A percentile compares a stretch with the other conserved stretches of the same genome.
Evolutionary conservation across 2,888 invertebrate species (phyloP).

Genomic region (Amiota mariae): DNA sequence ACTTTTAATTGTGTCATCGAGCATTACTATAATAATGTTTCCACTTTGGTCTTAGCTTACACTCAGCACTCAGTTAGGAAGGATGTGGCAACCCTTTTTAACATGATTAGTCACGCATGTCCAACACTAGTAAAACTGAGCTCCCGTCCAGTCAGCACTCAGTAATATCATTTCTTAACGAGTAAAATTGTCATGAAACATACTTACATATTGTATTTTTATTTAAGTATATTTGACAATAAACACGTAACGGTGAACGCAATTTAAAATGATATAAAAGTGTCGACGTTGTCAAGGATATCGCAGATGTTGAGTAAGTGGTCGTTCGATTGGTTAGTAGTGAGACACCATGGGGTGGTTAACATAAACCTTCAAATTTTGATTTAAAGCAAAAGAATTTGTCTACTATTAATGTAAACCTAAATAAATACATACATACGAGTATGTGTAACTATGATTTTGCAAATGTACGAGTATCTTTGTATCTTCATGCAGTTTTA

Average conservation of each 20-base stretch:
- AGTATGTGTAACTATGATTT: too few species aligned
- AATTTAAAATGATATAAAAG: constrained; percentile 62
- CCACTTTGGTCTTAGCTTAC: background rate
- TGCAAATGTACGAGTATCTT: too few species aligned
- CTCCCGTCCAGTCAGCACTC: constrained; percentile 43
- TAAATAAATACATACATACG: too few species aligned
- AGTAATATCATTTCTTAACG: constrained; percentile 30
- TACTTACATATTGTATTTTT: background rate
- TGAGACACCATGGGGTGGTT: too few species aligned
- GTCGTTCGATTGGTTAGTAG: too few species aligned
- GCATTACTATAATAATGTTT: background rate
- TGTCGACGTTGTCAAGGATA: constrained; percentile 46
- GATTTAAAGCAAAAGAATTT: too few species aligned
- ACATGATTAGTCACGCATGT: constrained; percentile 71
- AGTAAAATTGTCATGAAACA: background rate
- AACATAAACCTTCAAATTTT: too few species aligned
- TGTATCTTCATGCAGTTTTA: too few species aligned
- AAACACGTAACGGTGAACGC: constrained; percentile 59
- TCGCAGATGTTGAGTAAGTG: background rate
- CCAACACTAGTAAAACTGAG: constrained; percentile 36
- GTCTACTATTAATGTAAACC: too few species aligned
- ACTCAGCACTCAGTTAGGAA: background rate
- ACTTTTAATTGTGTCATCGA: constrained; percentile 61
- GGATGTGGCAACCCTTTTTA: constrained; percentile 57
- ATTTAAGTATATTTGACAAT: constrained; percentile 47